Base-by-base conservation (phyloP, 1,140 invertebrate genomes). In the Drosophila ironensis region DNA sequence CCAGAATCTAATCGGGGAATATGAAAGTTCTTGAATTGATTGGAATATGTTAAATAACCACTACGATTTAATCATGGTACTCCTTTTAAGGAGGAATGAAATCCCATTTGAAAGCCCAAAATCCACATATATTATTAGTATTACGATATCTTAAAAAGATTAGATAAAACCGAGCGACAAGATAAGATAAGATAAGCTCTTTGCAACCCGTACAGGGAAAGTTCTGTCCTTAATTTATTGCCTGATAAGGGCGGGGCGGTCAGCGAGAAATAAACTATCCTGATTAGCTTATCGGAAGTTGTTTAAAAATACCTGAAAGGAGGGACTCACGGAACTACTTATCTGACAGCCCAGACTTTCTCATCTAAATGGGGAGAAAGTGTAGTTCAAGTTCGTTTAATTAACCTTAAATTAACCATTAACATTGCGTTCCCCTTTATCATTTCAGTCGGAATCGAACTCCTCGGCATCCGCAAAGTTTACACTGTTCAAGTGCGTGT, bases 401-500 rank as follows among this genome's bases (percentile, higher is more conserved):
- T n/a, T n/a, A n/a, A n/a, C n/a, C n/a, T n/a, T n/a, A n/a, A n/a
- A n/a, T n/a, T n/a, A n/a, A n/a, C 7, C 2, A 27, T 27, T 27
- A n/a, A 27, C 0, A n/a, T n/a, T n/a, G n/a, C n/a, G n/a, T n/a
- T n/a, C 28, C 14, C 3, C 16, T 16, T 46, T 72, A 57, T 25
- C 57, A 67, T 76, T 87, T 4, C 47, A 89, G 88, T 87, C 88
- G 24, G 88, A 88, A 69, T 88, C 87, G 16, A 88, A 87, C 57
- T 87, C 88, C 12, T 88, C 88, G 19, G 78, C 84, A 20, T 87
- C 74, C 4, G 81, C 80, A 14, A 94, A 94, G 75, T 86, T 88
- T 24, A 80, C 87, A 6, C 68, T 89, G 2, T 87, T 86, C 28
- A 89, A 89, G 61, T 95, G 94, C 88, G 91, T 94, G 14, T 94